Evolutionary conservation across 2,888 invertebrate species (phyloP).

Genomic region (Drymonia ruficornis): DNA sequence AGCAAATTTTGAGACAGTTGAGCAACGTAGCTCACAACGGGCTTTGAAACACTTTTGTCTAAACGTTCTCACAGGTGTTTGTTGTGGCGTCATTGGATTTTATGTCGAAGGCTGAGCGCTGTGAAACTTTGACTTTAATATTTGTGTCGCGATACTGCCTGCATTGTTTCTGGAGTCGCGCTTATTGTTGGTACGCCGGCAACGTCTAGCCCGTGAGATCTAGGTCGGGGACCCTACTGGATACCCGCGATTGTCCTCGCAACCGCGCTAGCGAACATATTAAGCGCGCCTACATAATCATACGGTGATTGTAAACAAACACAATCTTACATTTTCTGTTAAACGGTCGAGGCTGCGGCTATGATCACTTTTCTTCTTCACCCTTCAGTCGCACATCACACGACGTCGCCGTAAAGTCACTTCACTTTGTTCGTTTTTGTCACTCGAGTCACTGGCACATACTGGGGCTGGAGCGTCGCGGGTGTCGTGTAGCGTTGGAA

Average conservation of each 20-base stretch:
- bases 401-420: constrained; percentile 65
- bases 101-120: constrained; percentile 76
- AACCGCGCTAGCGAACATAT: constrained; percentile 36
- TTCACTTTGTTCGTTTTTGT: constrained; percentile 63
- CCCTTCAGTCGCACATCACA: constrained; percentile 76
- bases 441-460: constrained; percentile 80
- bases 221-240: constrained; percentile 73
- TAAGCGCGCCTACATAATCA: constrained; percentile 30
- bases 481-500: constrained; percentile 50
- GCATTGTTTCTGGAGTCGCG: constrained; percentile 71
- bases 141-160: constrained; percentile 71
- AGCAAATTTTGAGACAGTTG: constrained; percentile 39
- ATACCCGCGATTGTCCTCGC: constrained; percentile 46
- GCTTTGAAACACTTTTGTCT: constrained; percentile 66
- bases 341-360: constrained; percentile 81
- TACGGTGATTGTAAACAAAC: constrained; percentile 53
- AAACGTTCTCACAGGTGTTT: constrained; percentile 80
- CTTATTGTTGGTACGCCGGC: constrained; percentile 62
- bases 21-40: constrained; percentile 49
- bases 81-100: constrained; percentile 74
- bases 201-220: constrained; percentile 74
- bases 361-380: constrained; percentile 61
- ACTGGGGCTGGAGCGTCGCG: constrained; percentile 58
- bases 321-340: constrained; percentile 77
- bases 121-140: constrained; percentile 76